phyloP scores from a whole-genome alignment of 2,888 invertebrate species.

The Heliconius ismenius region DNA sequence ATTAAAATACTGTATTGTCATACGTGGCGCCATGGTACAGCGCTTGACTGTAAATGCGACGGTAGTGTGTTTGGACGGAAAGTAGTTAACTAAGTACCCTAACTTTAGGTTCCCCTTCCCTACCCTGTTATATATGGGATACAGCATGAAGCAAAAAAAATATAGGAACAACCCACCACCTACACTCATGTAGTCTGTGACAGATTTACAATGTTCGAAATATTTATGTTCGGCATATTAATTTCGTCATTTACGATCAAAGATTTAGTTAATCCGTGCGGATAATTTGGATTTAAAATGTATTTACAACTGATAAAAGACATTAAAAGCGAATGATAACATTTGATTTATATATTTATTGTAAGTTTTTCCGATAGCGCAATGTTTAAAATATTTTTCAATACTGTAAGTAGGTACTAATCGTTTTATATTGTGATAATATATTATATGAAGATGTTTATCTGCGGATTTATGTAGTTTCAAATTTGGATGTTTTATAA shows the following conservation, averaged over 20 bases:
- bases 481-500: background rate
- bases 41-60: no score
- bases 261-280: slow-evolving; percentile 64
- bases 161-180: background rate
- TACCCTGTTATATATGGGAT: background rate
- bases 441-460: background rate
- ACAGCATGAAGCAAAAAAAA: background rate
- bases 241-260: slow-evolving; percentile 61
- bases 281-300: slow-evolving; percentile 69
- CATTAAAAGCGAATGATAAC: slow-evolving; percentile 74
- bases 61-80: no score
- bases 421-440: slow-evolving; percentile 10
- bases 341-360: slow-evolving; percentile 73
- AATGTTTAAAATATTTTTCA: slow-evolving; percentile 16
- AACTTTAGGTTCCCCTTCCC: background rate
- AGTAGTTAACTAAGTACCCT: background rate
- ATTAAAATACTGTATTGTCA: no score
- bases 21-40: no score
- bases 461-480: background rate
- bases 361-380: slow-evolving; percentile 35
- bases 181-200: background rate
- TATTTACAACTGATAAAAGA: slow-evolving; percentile 68
- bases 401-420: background rate
- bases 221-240: slow-evolving; percentile 43
- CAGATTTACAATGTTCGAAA: slow-evolving; percentile 29